Conservation (phyloP, 2,797 vertebrate species). For the Gymnoscopelus braueri region DNA sequence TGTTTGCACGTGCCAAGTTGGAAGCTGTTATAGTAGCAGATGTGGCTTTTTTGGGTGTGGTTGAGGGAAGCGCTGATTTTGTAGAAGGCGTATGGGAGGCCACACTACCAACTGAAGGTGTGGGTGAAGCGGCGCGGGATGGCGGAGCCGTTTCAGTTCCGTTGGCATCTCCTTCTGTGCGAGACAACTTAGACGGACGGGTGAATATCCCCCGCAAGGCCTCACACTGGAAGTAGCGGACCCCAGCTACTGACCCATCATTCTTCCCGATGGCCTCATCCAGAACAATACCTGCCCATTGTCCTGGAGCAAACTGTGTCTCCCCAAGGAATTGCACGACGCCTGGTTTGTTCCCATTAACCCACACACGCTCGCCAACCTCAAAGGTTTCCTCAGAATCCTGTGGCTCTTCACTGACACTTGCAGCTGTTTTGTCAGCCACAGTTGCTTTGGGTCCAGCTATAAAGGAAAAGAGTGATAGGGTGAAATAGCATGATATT, state of each 20-base stretch:
- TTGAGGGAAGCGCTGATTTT: constrained; percentile 75
- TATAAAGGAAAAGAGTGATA: constrained; percentile 29
- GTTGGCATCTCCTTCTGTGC: constrained; percentile 91
- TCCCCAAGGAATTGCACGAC: constrained; percentile 95
- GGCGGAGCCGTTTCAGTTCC: constrained; percentile 83
- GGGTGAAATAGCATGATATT: constrained; percentile 2
- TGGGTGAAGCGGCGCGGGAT: constrained; percentile 87
- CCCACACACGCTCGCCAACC: constrained; percentile 94
- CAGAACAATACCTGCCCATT: constrained; percentile 97
- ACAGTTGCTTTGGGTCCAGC: constrained; percentile 74
- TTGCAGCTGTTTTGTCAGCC: constrained; percentile 77
- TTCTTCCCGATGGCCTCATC: constrained; percentile 98
- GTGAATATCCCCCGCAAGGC: constrained; percentile 96
- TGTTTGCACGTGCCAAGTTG: constrained; percentile 89
- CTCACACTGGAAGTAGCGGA: constrained; percentile 97
- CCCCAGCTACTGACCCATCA: constrained; percentile 94
- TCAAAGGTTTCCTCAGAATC: constrained; percentile 88
- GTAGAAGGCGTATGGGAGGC: constrained; percentile 79
- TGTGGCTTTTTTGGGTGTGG: constrained; percentile 75
- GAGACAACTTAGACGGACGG: constrained; percentile 91
- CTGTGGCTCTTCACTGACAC: constrained; percentile 72
- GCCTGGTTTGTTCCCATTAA: constrained; percentile 97
- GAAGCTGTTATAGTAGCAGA: constrained; percentile 76
- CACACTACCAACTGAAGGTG: constrained; percentile 79
- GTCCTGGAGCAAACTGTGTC: constrained; percentile 96